These are phyloP conservation scores for Microcebus griseorufus DNA, from an alignment of 2,113 vertebrate species.

Conservation along the genomic window DNA sequence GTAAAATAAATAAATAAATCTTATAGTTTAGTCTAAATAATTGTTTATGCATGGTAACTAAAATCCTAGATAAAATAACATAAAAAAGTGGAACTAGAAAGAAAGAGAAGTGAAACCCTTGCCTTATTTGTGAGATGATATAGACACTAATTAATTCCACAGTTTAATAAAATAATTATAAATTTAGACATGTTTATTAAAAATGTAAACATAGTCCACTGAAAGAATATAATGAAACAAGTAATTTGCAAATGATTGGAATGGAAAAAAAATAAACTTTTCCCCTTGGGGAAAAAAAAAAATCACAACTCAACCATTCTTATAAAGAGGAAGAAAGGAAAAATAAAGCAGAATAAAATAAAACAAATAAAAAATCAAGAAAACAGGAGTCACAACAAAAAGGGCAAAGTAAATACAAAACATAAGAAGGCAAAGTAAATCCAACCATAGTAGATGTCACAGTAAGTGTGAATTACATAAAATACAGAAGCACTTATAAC, in stretches of 20 bases:
- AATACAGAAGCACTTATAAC: not conserved
- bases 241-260: not conserved
- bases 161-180: not conserved
- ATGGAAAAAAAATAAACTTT: not conserved
- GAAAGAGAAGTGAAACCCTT: not conserved
- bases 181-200: not conserved
- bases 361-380: not conserved
- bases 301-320: not conserved
- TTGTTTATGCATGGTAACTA: not conserved
- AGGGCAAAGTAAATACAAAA: not conserved
- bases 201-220: not conserved
- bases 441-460: not conserved
- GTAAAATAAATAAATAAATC: not conserved
- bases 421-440: not conserved
- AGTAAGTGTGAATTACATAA: not conserved
- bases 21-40: not conserved
- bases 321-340: not conserved
- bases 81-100: not conserved
- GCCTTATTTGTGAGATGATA: not conserved
- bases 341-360: not conserved
- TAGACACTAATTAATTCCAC: not conserved
- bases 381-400: not conserved
- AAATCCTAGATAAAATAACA: not conserved
- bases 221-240: not conserved
- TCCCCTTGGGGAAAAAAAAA: not conserved